Evolutionary conservation across 2,113 vertebrate species (phyloP).

Genomic region (Ceyx margarethae): DNA sequence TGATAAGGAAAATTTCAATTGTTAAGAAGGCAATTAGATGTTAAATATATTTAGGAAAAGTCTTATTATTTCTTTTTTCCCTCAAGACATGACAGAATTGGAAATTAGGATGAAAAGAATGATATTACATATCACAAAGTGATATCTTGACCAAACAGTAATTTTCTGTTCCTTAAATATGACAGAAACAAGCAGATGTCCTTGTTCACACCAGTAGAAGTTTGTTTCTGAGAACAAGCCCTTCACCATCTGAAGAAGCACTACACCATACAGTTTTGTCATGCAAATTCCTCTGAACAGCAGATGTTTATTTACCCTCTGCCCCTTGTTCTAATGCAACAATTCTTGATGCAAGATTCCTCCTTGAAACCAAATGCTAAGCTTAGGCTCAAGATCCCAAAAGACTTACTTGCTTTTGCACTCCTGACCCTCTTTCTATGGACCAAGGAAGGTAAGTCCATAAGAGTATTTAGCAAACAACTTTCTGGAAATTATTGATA

Average conservation of each 20-base stretch:
- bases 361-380: neutral
- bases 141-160: constrained; percentile 3
- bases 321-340: neutral
- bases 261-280: neutral
- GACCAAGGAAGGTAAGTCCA: neutral
- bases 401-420: neutral
- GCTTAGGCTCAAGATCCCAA: neutral
- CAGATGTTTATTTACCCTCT: neutral
- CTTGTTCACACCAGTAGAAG: neutral
- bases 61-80: neutral
- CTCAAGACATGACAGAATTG: neutral
- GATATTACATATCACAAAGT: neutral
- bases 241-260: neutral
- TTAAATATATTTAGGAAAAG: neutral
- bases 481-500: neutral
- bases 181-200: constrained; percentile 32
- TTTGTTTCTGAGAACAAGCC: constrained; percentile 1
- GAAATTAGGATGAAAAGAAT: neutral
- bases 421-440: neutral
- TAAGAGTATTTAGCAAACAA: neutral
- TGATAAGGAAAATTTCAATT: neutral
- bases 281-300: neutral
- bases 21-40: neutral
- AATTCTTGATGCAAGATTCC: neutral
- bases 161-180: constrained; percentile 8